Percentiles rank a stretch among this genome's conserved stretches.
Conservation (phyloP, 2,113 vertebrate species). For the rat (Rattus norvegicus) region GRCr8 NC_086029.1:60551001-60551500, state of each 20-base stretch:
- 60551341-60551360: not conserved
- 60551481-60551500: not conserved
- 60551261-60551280: not conserved
- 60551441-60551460: not conserved
- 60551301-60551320: not conserved
- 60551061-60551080: too few species aligned
- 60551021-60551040: not conserved
- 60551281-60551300: not conserved
- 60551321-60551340: not conserved
- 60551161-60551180: not conserved
- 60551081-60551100: not conserved
- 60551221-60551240: not conserved
- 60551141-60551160: not conserved
- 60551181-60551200: too few species aligned
- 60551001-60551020: not conserved
- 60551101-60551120: not conserved
- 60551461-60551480: not conserved
- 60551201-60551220: not conserved
- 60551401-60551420: not conserved
- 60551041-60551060: not conserved
- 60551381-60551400: not conserved
- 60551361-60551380: too few species aligned
- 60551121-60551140: not conserved
- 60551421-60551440: not conserved
- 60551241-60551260: not conserved